A percentile compares a stretch with the other conserved stretches of the same genome.
These are phyloP conservation scores for Meloidogyne hapla DNA, from an alignment of 1,140 invertebrate species.

Conservation along the genomic window DNA sequence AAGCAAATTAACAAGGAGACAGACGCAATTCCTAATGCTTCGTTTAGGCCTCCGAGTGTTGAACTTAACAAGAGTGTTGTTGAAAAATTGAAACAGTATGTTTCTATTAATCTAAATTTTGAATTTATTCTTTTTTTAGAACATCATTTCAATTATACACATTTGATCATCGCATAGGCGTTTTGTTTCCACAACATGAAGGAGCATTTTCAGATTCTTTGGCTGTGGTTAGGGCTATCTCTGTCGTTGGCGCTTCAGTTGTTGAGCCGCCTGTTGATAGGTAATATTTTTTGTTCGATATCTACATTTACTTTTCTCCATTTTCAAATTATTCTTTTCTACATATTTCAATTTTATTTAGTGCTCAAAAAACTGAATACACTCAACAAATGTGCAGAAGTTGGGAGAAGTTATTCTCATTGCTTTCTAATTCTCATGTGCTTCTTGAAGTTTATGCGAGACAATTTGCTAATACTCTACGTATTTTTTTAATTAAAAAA, in stretches of 20 bases:
- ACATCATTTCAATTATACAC: constrained; percentile 23
- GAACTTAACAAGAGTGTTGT: background rate
- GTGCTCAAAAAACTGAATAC: background rate
- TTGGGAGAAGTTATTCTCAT: constrained; percentile 27
- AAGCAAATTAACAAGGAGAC: background rate
- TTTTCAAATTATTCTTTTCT: too few relatives aligned
- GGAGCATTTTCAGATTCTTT: constrained; percentile 27
- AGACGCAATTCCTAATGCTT: background rate
- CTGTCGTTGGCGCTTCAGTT: constrained; percentile 30
- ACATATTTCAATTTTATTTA: constrained; percentile 12
- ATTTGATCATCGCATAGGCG: constrained; percentile 3
- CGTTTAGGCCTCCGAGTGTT: background rate
- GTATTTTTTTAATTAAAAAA: constrained; percentile 14
- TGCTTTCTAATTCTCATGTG: constrained; percentile 14
- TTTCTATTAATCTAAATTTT: background rate
- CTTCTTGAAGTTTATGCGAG: constrained; percentile 29
- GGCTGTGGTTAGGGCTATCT: constrained; percentile 14
- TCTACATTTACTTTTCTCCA: too few relatives aligned
- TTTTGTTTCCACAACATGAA: constrained; percentile 29
- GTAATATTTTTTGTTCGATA: constrained; percentile 11
- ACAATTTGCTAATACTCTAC: constrained; percentile 27
- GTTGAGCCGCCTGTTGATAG: constrained; percentile 27
- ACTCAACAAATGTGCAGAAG: constrained; percentile 18
- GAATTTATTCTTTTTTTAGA: background rate
- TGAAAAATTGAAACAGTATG: background rate